Conservation (phyloP, 2,888 invertebrate genomes). For the Chelonus formosanus region DNA sequence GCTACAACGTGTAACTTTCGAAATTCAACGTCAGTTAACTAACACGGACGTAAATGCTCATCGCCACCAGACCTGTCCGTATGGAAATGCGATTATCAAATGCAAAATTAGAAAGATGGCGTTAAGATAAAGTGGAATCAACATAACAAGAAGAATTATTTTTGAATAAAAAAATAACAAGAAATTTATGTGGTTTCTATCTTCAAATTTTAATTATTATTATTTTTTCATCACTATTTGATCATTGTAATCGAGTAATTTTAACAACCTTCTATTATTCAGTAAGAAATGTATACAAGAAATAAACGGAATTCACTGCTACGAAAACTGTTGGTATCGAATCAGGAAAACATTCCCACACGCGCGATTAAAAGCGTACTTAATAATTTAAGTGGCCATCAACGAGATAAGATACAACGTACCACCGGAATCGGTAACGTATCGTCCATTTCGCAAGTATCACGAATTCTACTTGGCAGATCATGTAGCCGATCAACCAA, state of each 20-base stretch:
- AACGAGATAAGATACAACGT: conserved; percentile 31
- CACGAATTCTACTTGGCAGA: conserved; percentile 34
- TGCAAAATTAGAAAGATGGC: conserved; percentile 11
- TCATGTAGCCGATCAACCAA: conserved; percentile 34
- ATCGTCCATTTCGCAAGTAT: conserved; percentile 33
- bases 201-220: too few relatives aligned
- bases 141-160: too few relatives aligned
- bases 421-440: conserved; percentile 34
- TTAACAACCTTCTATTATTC: too few relatives aligned
- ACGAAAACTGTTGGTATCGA: conserved; percentile 19
- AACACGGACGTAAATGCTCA: conserved; percentile 16
- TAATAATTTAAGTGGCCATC: conserved; percentile 36
- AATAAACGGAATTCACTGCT: conserved; percentile 1
- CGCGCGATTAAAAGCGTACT: conserved; percentile 33
- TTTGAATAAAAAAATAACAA: conserved; percentile 33
- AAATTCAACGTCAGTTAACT: conserved; percentile 23
- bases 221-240: too few relatives aligned
- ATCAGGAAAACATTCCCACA: conserved; percentile 33
- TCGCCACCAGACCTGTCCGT: conserved; percentile 14
- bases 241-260: too few relatives aligned
- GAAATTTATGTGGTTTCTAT: conserved; percentile 10
- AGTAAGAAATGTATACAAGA: background rate
- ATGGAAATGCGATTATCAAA: conserved; percentile 20
- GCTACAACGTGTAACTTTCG: conserved; percentile 6
- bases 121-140: conserved; percentile 26